phyloP scores from a whole-genome alignment of 1,140 invertebrate species.

The Psix sp. region DNA sequence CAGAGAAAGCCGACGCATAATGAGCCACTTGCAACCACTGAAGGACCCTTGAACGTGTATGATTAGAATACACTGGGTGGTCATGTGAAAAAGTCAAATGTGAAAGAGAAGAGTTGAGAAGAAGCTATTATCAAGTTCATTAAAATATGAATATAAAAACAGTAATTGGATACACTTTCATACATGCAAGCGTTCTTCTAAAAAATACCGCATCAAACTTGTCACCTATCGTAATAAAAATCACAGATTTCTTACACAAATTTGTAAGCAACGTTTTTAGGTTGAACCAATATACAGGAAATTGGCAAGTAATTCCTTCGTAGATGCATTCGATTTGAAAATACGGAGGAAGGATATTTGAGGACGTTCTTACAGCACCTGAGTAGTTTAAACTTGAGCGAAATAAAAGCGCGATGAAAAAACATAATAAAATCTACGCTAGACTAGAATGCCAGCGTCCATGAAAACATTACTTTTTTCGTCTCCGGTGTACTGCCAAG shows the following conservation, averaged over 20 bases:
- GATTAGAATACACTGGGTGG: slow-evolving; percentile 35
- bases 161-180: slow-evolving; percentile 10
- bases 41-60: slow-evolving; percentile 22
- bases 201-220: no score
- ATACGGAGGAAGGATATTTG: slow-evolving; percentile 4
- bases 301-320: no score
- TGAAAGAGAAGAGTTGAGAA: slow-evolving; percentile 9
- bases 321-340: no score
- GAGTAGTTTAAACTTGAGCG: slow-evolving; percentile 18
- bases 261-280: no score
- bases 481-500: neutral
- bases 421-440: slow-evolving; percentile 37
- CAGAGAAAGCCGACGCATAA: slow-evolving; percentile 30
- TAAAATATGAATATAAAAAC: slow-evolving; percentile 10
- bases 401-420: no score
- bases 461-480: slow-evolving; percentile 11
- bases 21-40: slow-evolving; percentile 37
- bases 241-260: no score
- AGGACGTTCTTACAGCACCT: slow-evolving; percentile 28
- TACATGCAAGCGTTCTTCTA: no score
- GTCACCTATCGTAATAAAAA: no score
- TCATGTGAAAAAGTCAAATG: slow-evolving; percentile 23
- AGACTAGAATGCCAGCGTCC: slow-evolving; percentile 14
- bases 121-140: slow-evolving; percentile 29
- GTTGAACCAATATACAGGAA: no score